Base-by-base conservation (phyloP, 2,888 invertebrate species). In the Coecobrya sp. region DNA sequence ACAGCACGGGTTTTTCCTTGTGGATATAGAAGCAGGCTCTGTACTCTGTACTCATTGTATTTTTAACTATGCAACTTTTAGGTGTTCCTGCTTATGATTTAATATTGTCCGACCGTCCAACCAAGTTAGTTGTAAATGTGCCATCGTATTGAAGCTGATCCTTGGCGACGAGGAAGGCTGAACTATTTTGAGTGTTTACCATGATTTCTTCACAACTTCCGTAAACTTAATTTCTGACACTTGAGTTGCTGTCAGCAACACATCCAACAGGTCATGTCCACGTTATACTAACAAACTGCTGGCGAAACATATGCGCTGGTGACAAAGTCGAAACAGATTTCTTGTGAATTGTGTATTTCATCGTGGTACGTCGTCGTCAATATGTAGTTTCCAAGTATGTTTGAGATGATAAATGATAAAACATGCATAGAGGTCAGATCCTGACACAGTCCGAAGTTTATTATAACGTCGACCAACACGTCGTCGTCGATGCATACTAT, bases 371-470 rank as follows among this genome's bases (percentile, higher is more conserved):
- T 76, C 22, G 19, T 76, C 8, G 10, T 22, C n/a, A 10, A 76
- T 22, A 13, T 10, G 30, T 55, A 30, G 27, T n/a, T 36, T 19
- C 10, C 25, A 16, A 82, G 59, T 1, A 55, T 55, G n/a, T 81
- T 52, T 27, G 11, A 76, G 27, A 45, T 1, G 70, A 76, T 8
- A 22, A 27, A 68, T 52, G 36, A 86, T 86, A 76, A 70, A 55
- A 55, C 73, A 85, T 49, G 27, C 30, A 82, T 1, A 87, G 79
- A 88, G 88, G 89, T 89, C 82, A 89, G 82, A 82, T 70, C 68
- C n/a, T 89, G 88, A 88, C 81, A 87, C 59, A 22, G 55, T 30
- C 36, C 13, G 19, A 25, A 27, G 70, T 16, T 27, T 79, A 49
- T n/a, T 11, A 79, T 27, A 13, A n/a, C 27, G 79, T 19, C 27